These are phyloP conservation scores for Lerema accius DNA, from an alignment of 1,140 invertebrate species.

Conservation along the genomic window DNA sequence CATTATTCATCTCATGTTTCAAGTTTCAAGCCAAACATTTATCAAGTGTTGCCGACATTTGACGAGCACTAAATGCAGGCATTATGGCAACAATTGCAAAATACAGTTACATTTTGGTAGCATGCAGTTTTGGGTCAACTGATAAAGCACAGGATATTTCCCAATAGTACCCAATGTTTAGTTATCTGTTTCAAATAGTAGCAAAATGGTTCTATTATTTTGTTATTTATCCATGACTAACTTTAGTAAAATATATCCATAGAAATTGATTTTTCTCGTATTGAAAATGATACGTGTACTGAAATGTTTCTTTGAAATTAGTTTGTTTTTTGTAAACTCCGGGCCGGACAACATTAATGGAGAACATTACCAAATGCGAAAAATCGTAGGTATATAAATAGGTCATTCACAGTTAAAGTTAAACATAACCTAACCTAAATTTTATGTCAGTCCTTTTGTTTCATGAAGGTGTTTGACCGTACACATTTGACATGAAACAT, in stretches of 20 bases:
- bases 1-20: conserved; percentile 5
- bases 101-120: conserved; percentile 11
- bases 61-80: conserved; percentile 7
- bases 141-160: conserved; percentile 25
- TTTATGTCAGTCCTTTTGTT: conserved; percentile 45
- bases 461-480: conserved; percentile 35
- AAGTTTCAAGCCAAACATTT: neutral
- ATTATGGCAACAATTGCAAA: neutral
- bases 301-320: too few species aligned
- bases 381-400: too few species aligned
- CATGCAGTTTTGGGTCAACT: conserved; percentile 21
- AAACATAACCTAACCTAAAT: conserved; percentile 49
- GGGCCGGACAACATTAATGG: too few species aligned
- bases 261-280: too few species aligned
- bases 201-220: too few species aligned
- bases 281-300: too few species aligned
- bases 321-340: too few species aligned
- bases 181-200: conserved; percentile 40
- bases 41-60: conserved; percentile 1
- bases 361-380: too few species aligned
- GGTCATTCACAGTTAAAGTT: too few species aligned
- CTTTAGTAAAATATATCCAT: too few species aligned
- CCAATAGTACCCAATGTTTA: neutral
- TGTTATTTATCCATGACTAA: too few species aligned
- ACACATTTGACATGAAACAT: conserved; percentile 52